phyloP scores from a whole-genome alignment of 2,113 vertebrate species.

The Ivindomyrus marchei region DNA sequence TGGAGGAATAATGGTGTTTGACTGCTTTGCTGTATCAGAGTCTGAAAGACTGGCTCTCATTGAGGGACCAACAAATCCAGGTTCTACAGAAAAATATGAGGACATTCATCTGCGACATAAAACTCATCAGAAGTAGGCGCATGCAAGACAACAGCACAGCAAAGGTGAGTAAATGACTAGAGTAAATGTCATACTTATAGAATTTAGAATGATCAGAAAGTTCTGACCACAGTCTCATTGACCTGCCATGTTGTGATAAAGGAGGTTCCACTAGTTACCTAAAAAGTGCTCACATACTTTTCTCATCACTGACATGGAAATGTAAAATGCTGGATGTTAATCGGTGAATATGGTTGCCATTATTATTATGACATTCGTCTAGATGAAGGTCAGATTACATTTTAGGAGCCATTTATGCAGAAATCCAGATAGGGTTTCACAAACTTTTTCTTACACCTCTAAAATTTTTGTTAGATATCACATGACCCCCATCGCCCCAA shows the following conservation, averaged over 20 bases:
- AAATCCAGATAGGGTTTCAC: neutral
- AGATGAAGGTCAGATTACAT: neutral
- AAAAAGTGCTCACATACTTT: neutral
- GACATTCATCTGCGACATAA: neutral
- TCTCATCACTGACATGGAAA: neutral
- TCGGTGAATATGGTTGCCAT: neutral
- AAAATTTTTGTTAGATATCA: neutral
- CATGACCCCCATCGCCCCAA: neutral
- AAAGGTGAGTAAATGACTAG: neutral
- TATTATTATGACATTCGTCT: neutral
- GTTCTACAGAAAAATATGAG: neutral
- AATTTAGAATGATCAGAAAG: neutral
- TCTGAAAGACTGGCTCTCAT: neutral
- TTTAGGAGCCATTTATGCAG: neutral
- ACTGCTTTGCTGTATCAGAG: neutral
- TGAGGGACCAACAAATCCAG: neutral
- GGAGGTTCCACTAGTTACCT: neutral
- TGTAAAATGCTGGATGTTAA: neutral
- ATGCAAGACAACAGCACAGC: neutral
- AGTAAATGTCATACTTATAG: neutral
- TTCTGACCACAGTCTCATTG: neutral
- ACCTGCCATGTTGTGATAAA: neutral
- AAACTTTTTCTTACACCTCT: neutral
- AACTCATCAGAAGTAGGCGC: neutral
- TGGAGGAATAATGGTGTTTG: neutral